Evolutionary conservation across 2,888 invertebrate species (phyloP).

Genomic region (Abscondita cerata): DNA sequence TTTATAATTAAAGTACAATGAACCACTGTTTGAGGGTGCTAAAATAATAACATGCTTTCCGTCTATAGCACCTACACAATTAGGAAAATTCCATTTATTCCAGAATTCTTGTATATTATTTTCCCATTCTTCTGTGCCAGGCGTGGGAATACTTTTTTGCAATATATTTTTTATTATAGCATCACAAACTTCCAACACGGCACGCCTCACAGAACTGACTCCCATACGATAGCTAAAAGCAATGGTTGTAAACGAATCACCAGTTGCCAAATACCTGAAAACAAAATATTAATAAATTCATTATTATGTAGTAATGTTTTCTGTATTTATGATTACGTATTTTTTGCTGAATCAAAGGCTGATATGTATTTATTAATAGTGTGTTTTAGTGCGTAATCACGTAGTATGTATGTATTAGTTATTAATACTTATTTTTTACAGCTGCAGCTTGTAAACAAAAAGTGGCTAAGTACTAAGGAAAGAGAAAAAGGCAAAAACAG

Average conservation of each 20-base stretch:
- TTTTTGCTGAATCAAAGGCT: too few relatives aligned
- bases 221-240: slow-evolving; percentile 2
- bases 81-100: too few relatives aligned
- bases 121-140: background rate
- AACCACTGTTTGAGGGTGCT: background rate
- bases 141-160: background rate
- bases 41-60: background rate
- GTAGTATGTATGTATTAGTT: too few relatives aligned
- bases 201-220: background rate
- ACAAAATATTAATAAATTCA: background rate
- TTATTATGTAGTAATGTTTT: background rate
- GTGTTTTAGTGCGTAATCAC: too few relatives aligned
- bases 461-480: too few relatives aligned
- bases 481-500: background rate
- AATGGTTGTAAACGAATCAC: background rate
- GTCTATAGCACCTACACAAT: too few relatives aligned
- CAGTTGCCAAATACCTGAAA: background rate
- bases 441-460: background rate
- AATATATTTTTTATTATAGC: background rate
- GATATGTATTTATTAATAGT: too few relatives aligned
- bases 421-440: background rate
- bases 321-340: too few relatives aligned
- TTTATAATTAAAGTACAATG: slow-evolving; percentile 7
- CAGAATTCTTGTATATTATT: background rate
- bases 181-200: background rate